Percentiles rank a stretch among this genome's conserved stretches.
These are phyloP conservation scores for Bilobella aurantiaca DNA, from an alignment of 1,140 invertebrate species.

Conservation along the genomic window DNA sequence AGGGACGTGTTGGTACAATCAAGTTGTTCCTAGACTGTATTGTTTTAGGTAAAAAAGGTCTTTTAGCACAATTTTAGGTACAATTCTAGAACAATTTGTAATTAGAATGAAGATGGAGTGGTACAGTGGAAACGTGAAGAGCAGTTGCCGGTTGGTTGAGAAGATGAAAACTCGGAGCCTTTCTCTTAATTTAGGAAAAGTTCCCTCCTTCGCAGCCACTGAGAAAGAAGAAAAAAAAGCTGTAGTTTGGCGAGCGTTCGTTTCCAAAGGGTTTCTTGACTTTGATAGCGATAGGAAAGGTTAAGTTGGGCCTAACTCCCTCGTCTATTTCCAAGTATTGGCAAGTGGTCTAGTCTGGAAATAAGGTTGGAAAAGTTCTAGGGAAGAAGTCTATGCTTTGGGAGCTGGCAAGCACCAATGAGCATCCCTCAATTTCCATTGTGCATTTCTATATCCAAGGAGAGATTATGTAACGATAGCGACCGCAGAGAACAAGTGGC, in stretches of 20 bases:
- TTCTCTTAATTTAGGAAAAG: too few species aligned
- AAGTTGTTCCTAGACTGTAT: too few species aligned
- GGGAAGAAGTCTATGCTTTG: too few species aligned
- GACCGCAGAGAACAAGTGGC: neutral
- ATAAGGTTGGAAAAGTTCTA: neutral
- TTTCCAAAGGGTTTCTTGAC: neutral
- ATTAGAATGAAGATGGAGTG: too few species aligned
- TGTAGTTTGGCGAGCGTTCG: neutral
- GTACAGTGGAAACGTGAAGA: too few species aligned
- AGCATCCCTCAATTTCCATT: constrained; percentile 7
- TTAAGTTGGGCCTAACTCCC: neutral
- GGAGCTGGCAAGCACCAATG: neutral
- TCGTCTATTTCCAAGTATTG: neutral
- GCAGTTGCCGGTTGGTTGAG: too few species aligned
- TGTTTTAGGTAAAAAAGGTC: too few species aligned
- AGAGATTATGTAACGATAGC: neutral
- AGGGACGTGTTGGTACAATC: too few species aligned
- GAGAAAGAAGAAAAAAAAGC: neutral
- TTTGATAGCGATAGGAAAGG: constrained; percentile 2
- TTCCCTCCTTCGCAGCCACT: too few species aligned
- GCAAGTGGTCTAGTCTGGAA: neutral
- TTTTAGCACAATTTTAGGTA: too few species aligned
- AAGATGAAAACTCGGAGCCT: too few species aligned
- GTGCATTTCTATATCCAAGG: constrained; percentile 2
- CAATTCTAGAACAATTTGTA: too few species aligned